A percentile compares a stretch with the other conserved stretches of the same genome.
Evolutionary conservation across 2,888 invertebrate genomes (phyloP).

Genomic region (Drosophila eohydei): DNA sequence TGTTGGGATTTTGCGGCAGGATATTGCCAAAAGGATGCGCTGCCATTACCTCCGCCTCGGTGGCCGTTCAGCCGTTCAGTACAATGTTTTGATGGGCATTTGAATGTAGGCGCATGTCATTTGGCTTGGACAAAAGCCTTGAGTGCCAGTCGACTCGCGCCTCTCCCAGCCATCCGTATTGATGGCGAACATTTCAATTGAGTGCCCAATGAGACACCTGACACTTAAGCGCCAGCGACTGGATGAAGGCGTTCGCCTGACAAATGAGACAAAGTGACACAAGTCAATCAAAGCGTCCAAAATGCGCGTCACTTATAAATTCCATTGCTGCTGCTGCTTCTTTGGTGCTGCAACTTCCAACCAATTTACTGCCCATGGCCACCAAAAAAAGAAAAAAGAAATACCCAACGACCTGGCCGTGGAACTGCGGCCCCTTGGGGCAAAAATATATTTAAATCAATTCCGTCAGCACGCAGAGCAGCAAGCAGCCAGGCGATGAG

Average conservation of each 20-base stretch:
- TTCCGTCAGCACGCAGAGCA: conserved; percentile 65
- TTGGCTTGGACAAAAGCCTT: conserved; percentile 62
- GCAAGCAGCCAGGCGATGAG: conserved; percentile 11
- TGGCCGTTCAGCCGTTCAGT: conserved; percentile 50
- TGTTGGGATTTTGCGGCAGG: conserved; percentile 72
- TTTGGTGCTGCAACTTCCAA: conserved; percentile 16
- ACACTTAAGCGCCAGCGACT: conserved; percentile 66
- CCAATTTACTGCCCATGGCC: conserved; percentile 61
- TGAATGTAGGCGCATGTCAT: conserved; percentile 75
- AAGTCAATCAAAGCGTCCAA: conserved; percentile 82
- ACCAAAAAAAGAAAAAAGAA: conserved; percentile 6
- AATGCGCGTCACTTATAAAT: conserved; percentile 68
- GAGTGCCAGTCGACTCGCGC: conserved; percentile 24
- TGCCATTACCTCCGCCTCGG: conserved; percentile 10
- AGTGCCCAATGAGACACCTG: conserved; percentile 70
- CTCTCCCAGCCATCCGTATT: conserved; percentile 30
- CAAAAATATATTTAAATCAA: conserved; percentile 81
- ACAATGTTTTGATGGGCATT: conserved; percentile 78
- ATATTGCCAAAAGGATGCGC: conserved; percentile 76
- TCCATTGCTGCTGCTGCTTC: conserved; percentile 45
- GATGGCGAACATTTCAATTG: conserved; percentile 59
- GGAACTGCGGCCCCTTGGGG: conserved; percentile 56
- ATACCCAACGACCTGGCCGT: conserved; percentile 18
- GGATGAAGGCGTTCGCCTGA: conserved; percentile 77
- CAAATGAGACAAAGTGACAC: conserved; percentile 84